Percentiles rank a stretch among this genome's conserved stretches.
Evolutionary conservation across 2,888 invertebrate species (phyloP).

Genomic region (Stegophylla sp.): DNA sequence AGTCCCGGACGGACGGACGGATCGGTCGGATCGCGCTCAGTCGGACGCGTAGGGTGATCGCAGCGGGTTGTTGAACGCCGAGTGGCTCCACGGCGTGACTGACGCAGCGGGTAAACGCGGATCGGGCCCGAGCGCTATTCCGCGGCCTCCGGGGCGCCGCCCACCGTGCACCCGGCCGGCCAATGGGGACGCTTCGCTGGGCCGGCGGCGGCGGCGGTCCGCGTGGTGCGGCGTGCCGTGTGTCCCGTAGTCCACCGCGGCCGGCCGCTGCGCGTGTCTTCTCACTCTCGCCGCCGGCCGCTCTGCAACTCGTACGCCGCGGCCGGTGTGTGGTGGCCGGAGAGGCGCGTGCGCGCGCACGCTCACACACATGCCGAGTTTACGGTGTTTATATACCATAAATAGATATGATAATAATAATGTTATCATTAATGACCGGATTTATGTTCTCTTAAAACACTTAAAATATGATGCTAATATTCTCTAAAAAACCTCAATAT

Average conservation of each 20-base stretch:
- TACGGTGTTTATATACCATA: too few species aligned
- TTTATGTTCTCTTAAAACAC: too few species aligned
- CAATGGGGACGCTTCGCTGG: slow-evolving; percentile 29
- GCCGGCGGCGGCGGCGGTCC: slow-evolving; percentile 3
- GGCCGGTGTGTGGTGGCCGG: too few species aligned
- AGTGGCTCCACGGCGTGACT: slow-evolving; percentile 58
- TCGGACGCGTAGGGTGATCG: slow-evolving; percentile 16
- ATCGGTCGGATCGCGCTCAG: background rate
- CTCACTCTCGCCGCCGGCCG: background rate
- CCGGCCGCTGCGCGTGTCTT: background rate
- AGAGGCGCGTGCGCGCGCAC: background rate
- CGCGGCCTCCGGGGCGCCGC: slow-evolving; percentile 18
- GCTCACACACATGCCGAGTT: too few species aligned
- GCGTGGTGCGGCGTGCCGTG: background rate
- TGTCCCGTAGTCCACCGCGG: background rate
- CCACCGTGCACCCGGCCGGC: slow-evolving; percentile 2
- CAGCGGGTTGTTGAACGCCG: slow-evolving; percentile 58
- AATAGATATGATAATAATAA: too few species aligned
- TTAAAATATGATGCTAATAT: too few species aligned
- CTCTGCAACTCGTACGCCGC: too few species aligned
- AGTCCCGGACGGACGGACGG: slow-evolving; percentile 11
- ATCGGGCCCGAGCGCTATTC: slow-evolving; percentile 24
- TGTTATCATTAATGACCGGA: too few species aligned
- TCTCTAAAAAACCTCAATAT: too few species aligned
- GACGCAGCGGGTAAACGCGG: slow-evolving; percentile 57